Base-by-base conservation (phyloP, 2,797 vertebrate species). In the Pseudomugil tenellus region DNA sequence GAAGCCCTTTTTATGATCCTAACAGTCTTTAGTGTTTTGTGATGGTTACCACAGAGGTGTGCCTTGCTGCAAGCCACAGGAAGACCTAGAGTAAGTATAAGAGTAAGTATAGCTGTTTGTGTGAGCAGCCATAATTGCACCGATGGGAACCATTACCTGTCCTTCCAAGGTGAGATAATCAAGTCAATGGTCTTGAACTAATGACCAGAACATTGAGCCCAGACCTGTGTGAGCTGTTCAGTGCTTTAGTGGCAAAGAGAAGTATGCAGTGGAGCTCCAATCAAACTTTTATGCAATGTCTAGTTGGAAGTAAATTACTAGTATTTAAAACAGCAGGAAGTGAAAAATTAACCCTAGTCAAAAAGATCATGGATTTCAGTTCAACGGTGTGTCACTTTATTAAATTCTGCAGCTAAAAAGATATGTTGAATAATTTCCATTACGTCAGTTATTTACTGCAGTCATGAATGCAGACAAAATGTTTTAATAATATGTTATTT, bases 131-230 rank as follows among this genome's bases (percentile, higher is more conserved):
- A 78, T 93, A 93, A 92, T 91, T 90, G 85, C 49, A 14, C 79
- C 72, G 83, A 89, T 81, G 87, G 83, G 89, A 91, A 68, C 88
- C 91, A 92, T 93, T 93, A 92, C 87, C 90, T 90, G 89, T 87
- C 66, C 88, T 86, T 91, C 92, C 90, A 91, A 92, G 92, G 90
- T 92, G 87, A 92, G 84, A 91, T 92, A 91, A 92, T 93, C 84
- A 91, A 91, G 83, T 89, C 90, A 91, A 88, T 87, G 90, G 89
- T 86, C 80, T 88, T 72, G 89, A 93, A 92, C 92, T 93, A 92
- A 94, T 88, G 90, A 91, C 89, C 79, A 83, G 80, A 91, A 91
- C 88, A 85, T 84, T 84, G 86, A 85, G 90, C 86, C 81, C 70
- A 64, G 81, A 81, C 86, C 74, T 58, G 70, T 28, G 68, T 51